Evolutionary conservation across 2,797 vertebrate species (phyloP).

Genomic region (Arnoldichthys spilopterus): DNA sequence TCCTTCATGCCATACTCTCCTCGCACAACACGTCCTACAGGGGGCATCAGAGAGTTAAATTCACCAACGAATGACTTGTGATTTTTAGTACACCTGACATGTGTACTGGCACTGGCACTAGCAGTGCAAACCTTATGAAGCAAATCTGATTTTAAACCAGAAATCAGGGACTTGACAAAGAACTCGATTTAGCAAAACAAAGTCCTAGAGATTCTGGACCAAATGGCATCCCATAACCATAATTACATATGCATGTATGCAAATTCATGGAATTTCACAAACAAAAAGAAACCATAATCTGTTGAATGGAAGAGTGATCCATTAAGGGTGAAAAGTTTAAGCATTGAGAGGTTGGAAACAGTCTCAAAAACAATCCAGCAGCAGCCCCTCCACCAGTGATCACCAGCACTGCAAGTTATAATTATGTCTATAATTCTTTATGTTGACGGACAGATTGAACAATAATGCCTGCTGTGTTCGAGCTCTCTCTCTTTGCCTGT

Average conservation of each 20-base stretch:
- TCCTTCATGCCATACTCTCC: conserved; percentile 74
- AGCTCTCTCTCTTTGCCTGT: neutral
- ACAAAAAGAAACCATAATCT: neutral
- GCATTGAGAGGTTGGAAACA: neutral
- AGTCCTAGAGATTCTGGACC: neutral
- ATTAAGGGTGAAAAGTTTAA: neutral
- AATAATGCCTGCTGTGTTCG: neutral
- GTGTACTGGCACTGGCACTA: neutral
- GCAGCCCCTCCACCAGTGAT: neutral
- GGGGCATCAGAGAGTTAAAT: conserved; percentile 6
- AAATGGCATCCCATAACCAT: neutral
- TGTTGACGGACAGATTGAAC: neutral
- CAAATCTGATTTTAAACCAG: neutral
- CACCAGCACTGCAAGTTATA: too few species aligned
- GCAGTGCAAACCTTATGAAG: neutral
- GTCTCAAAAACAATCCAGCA: neutral
- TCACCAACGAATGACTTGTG: neutral
- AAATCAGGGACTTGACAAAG: conserved; percentile 3
- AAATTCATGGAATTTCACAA: neutral
- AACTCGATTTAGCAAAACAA: neutral
- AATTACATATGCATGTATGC: neutral
- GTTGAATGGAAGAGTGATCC: neutral
- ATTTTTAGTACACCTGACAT: neutral
- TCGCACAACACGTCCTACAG: conserved; percentile 74
- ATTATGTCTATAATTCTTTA: neutral